Base-by-base conservation (phyloP, 30 jellyfish, hydroid and myxozoan genomes). In the Cassiopea xamachana region DNA sequence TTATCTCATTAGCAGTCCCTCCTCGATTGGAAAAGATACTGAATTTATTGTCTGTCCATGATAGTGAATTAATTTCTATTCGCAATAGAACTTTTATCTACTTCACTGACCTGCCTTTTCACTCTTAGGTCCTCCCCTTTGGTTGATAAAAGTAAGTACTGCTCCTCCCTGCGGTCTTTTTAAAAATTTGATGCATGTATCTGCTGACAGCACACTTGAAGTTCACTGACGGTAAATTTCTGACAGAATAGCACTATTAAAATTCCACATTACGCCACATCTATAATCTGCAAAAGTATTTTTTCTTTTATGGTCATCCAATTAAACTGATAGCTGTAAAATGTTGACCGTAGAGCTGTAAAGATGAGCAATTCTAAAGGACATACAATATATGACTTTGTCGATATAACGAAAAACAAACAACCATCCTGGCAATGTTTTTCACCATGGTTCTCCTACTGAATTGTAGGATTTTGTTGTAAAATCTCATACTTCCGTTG, bases 91-190 rank as follows among this genome's bases (percentile, higher is more conserved):
- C 0, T 67, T 71, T 43, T 71, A 71, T 71, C 80, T 71, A 71
- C n/a, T 71, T 71, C 80, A 71, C 4, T 71, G 80, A 71, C 80
- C 80, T 71, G 80, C 77, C 77, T 68, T 44, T 7, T 7, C 77
- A 68, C 77, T 5, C 39, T 27, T 44, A 68, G 80, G 55, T 55
- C 80, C 7, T 71, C 80, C 80, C 27, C 80, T 71, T 39, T 19
- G 80, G 80, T n/a, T 2, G 80, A 71, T 71, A 71, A 71, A 71
- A 7, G 1, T 43, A 71, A 71, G 80, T 71, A 55, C 55, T 71
- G 80, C 80, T 71, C 80, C 80, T 71, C 80, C 80, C 80, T 71
- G 50, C 27, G 80, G 80, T 71, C 80, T 4, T 2, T 14, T 15
- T 71, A 71, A 71, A 19, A 27, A 71, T 71, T 55, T 18, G 0